Base-by-base conservation (phyloP, 2,888 invertebrate species). In the Drosophila nigritarsus region DNA sequence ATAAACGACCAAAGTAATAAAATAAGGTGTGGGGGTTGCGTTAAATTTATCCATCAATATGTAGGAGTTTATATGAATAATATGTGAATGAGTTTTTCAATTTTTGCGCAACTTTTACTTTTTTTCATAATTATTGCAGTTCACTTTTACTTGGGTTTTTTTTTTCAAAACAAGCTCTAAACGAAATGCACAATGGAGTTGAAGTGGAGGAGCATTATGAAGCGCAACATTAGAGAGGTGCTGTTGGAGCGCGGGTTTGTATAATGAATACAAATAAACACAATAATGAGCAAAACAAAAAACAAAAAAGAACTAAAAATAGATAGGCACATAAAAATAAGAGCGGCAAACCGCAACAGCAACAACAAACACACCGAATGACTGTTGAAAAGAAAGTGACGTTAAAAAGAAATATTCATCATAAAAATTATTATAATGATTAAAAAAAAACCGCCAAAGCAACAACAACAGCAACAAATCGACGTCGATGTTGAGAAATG, bases 361-460 rank as follows among this genome's bases (percentile, higher is more conserved):
- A 74, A 76, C 66, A 69, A 64, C 69, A 69, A 69, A 53, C 66
- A 74, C 65, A 61, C 45, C 84, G 71, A 76, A 75, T 45, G 80
- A 62, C 48, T 59, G 75, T 60, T 63, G 65, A 67, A 84, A 88
- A 80, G 86, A 87, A 87, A 88, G 88, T 86, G 62, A 68, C 64
- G 65, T 32, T 45, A 54, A 15, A 61, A 70, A 68, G 66, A 75
- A 75, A 80, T 75, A 77, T 67, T 68, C 74, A 86, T 82, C 75
- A 84, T 78, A 77, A 76, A 75, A 82, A 83, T 77, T 82, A 88
- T 86, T 73, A 88, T 81, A 77, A 85, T 88, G 74, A 88, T 86
- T 86, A 83, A 85, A 87, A 84, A 83, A 87, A 69, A 50, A 30
- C 60, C 60, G 73, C 53, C 58, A 55, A 53, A 73, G 38, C 62